Base-by-base conservation (phyloP, 2,113 vertebrate species). In the Calonectris borealis region DNA sequence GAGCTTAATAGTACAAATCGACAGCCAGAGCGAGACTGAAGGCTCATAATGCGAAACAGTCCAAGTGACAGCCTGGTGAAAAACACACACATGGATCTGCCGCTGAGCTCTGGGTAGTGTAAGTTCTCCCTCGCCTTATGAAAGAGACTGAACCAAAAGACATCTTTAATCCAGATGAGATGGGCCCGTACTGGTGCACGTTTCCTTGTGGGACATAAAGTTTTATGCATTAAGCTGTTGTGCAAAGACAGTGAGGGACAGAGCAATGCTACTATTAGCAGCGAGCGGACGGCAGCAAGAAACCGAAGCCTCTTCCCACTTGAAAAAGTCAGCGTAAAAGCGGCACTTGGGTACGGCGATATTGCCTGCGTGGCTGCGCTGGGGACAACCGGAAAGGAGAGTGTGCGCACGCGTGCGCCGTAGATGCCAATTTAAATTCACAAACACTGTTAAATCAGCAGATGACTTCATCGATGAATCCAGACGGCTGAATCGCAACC, bases 161-260 rank as follows among this genome's bases (percentile, higher is more conserved):
- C 96, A 97, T 96, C 95, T 97, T 97, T 95, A 93, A 86, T 92
- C 94, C 97, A 97, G 95, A 97, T 94, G 95, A 97, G 88, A 60
- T 79, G 84, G 78, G 87, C 64, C 87, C 0, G 1, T 44, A 1
- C 83, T 87, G 76, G 66, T 93, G 88, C 0, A 6, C 1, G 0
- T 92, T 95, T 97, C 93, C 91, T 89, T 1, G 3, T 66, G 93
- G 85, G 86, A 68, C 68, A 5, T 89, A 11, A 72, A 92, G 64
- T 92, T 96, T 44, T 38, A 6, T 49, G 80, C 80, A 3, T 34
- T 32, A 66, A 76, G 83, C 78, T 82, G n/a, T 68, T 88, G 89
- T 83, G 91, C 72, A 86, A 79, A 85, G 61, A 18, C 9, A 7
- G 82, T 7, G 26, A 94, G 85, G 89, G 83, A 75, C 73, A 26